These are phyloP conservation scores for Erebia palarica DNA, from an alignment of 2,888 invertebrate genomes.

Conservation along the genomic window DNA sequence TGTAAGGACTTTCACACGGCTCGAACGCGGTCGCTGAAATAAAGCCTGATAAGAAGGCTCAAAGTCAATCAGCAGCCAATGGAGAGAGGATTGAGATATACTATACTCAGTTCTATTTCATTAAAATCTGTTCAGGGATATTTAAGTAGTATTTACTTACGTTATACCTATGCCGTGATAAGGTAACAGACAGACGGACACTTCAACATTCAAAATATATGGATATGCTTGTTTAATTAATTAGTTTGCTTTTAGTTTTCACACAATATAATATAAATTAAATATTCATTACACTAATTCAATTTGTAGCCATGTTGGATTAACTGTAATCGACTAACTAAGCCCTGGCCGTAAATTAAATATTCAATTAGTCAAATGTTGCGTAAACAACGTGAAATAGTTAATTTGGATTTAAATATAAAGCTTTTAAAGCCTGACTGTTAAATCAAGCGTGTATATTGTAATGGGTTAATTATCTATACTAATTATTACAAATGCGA, in stretches of 20 bases:
- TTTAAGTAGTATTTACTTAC: too few relatives aligned
- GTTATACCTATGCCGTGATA: too few relatives aligned
- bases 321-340: background rate
- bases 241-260: background rate
- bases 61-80: too few relatives aligned
- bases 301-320: background rate
- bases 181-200: too few relatives aligned
- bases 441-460: background rate
- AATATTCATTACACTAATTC: constrained; percentile 2
- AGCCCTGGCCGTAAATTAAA: background rate
- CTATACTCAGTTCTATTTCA: too few relatives aligned
- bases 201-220: too few relatives aligned
- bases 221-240: background rate
- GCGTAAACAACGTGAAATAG: background rate
- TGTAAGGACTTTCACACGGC: background rate
- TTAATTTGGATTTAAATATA: background rate
- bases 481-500: background rate
- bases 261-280: constrained; percentile 6
- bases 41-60: too few relatives aligned
- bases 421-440: background rate
- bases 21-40: too few relatives aligned
- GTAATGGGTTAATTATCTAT: background rate
- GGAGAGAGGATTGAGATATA: too few relatives aligned
- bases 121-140: too few relatives aligned
- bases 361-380: constrained; percentile 5